Evolutionary conservation across 1,140 invertebrate genomes (phyloP), one percentile per base, ranked within the genome.

Genomic region (Leucophenga varia): DNA sequence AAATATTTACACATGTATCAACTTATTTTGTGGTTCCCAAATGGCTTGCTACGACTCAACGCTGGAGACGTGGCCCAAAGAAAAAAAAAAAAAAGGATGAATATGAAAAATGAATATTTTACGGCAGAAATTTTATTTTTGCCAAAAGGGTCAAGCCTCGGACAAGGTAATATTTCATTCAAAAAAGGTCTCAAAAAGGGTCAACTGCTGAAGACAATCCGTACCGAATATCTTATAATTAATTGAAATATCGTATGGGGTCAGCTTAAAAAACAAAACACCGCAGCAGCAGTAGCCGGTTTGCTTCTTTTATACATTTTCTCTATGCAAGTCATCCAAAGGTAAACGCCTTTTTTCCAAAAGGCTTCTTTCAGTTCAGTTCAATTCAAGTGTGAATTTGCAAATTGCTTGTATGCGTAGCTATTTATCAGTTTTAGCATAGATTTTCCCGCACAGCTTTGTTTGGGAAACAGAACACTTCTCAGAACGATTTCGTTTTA

Each of bases 221-320:
- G 17, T 9, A 35, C 41, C 41, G 38, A 36, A 47, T 54, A 67
- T 59, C 59, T 63, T 67, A 67, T 59, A 64, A 67, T 67, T 67
- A 63, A 63, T 67, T 67, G 53, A 67, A 67, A 54, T 63, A 67
- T 67, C 63, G 63, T 50, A 56, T 59, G 49, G 50, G 63, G 56
- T 59, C 65, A 67, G 59, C 5, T 5, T 6, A 25, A 25, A 25
- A 10, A 10, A 25, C 22, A n/a, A n/a, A n/a, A n/a, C n/a, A n/a
- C n/a, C n/a, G n/a, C n/a, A n/a, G n/a, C n/a, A n/a, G n/a, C n/a
- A n/a, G n/a, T n/a, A n/a, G n/a, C n/a, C n/a, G n/a, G n/a, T n/a
- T n/a, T n/a, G n/a, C n/a, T n/a, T n/a, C n/a, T n/a, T n/a, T n/a
- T n/a, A n/a, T n/a, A n/a, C n/a, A n/a, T n/a, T n/a, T n/a, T n/a